Percentiles rank a stretch among this genome's conserved stretches.
These are phyloP conservation scores for Chloroceryle amazona DNA, from an alignment of 2,797 vertebrate genomes.

Conservation along the genomic window DNA sequence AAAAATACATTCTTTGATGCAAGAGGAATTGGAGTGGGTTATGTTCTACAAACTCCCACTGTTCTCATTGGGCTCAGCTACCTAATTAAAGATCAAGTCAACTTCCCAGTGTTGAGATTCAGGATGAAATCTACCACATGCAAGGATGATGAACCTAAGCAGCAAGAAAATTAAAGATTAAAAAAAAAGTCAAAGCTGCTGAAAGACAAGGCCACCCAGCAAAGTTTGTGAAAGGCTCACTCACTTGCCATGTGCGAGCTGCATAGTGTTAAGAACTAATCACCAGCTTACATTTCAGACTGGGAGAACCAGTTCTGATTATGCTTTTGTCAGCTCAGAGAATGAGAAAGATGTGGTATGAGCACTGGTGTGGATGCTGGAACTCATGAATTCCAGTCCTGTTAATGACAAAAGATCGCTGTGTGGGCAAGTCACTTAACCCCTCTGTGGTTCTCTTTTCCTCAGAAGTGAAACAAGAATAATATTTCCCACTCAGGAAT, in stretches of 20 bases:
- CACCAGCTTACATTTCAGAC: background rate
- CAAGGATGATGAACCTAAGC: conserved; percentile 32
- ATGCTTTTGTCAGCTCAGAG: conserved; percentile 17
- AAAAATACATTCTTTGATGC: background rate
- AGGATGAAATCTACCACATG: conserved; percentile 46
- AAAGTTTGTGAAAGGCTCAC: conserved; percentile 12
- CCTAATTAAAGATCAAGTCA: conserved; percentile 48
- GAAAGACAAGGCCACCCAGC: background rate
- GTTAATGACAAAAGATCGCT: background rate
- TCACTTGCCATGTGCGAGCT: background rate
- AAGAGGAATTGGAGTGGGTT: conserved; percentile 2
- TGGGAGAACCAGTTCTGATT: conserved; percentile 40
- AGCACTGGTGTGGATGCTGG: conserved; percentile 1
- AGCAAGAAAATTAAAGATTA: conserved; percentile 35
- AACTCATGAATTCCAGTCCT: conserved; percentile 5
- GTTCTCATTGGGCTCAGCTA: background rate
- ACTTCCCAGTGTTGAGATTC: conserved; percentile 30
- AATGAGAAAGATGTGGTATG: conserved; percentile 22
- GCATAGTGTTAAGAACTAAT: background rate
- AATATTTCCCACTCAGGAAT: conserved; percentile 39
- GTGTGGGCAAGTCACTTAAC: conserved; percentile 16
- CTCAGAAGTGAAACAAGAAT: background rate
- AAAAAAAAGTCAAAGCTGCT: background rate
- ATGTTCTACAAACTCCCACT: background rate
- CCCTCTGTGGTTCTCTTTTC: conserved; percentile 5